phyloP scores from a whole-genome alignment of 1,140 invertebrate genomes.

The Stratiolaelaps scimitus region DNA sequence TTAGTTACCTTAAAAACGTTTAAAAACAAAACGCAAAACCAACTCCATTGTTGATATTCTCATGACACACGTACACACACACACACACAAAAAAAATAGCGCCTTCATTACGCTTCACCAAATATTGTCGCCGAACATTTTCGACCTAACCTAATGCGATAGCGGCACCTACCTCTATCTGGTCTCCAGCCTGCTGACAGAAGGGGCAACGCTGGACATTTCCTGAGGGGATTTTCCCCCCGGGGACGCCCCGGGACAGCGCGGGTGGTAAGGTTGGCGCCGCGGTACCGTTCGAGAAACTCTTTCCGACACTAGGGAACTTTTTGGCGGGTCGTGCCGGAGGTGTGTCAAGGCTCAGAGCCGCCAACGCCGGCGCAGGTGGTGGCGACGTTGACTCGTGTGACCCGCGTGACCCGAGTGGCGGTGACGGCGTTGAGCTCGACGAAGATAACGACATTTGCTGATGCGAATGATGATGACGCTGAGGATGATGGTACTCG shows the following conservation, averaged over 20 bases:
- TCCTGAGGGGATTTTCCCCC: neutral
- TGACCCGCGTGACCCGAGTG: neutral
- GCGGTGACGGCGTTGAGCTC: conserved; percentile 10
- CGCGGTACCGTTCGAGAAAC: no score
- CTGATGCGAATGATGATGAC: no score
- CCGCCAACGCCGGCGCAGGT: neutral
- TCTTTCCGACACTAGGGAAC: neutral
- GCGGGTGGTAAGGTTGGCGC: no score
- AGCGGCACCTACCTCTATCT: conserved; percentile 1
- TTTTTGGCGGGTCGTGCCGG: conserved; percentile 17
- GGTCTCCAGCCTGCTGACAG: conserved; percentile 6
- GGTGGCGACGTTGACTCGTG: conserved; percentile 3
- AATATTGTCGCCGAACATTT: no score
- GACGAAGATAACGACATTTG: conserved; percentile 14
- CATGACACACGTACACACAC: no score
- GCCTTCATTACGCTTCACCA: no score
- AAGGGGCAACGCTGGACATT: conserved; percentile 12
- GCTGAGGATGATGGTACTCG: no score
- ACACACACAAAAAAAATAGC: no score
- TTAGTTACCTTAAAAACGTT: no score
- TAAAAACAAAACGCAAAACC: no score
- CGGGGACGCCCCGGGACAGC: neutral
- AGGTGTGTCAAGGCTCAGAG: neutral
- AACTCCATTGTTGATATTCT: no score
- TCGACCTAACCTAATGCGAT: no score